Base-by-base conservation (phyloP, 2,888 invertebrate species). In the Zygaena filipendulae region DNA sequence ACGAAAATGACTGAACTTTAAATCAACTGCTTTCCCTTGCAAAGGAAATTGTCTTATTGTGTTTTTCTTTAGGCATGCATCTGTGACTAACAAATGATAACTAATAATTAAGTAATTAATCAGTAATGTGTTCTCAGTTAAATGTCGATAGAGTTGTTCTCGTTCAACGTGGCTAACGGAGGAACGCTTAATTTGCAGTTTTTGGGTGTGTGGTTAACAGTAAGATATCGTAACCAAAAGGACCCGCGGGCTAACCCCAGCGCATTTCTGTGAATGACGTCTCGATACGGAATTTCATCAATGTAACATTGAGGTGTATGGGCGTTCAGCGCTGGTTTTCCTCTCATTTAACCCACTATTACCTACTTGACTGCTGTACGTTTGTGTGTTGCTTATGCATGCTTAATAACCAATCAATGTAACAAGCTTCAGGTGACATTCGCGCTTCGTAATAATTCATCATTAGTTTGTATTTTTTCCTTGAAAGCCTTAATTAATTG, bases 151-250 rank as follows among this genome's bases (percentile, higher is more conserved):
- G n/a, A n/a, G n/a, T n/a, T n/a, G n/a, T n/a, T n/a, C n/a, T n/a
- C n/a, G n/a, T n/a, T n/a, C n/a, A n/a, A n/a, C 62, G 68, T 71
- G 59, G 68, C 66, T 72, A 75, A 72, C 64, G 57, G 43, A 48
- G 48, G 41, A 55, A 42, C 51, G 45, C 61, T 66, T 72, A 53
- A 55, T 66, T 77, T 75, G 42, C 91, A 97, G 96, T 95, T 97
- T 83, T 85, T 96, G 81, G 97, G 97, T 81, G 93, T 95, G 43
- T 92, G 92, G 91, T 85, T 97, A 86, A 95, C 97, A 55, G 90
- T 96, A 69, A 89, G 96, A 59, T 97, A 94, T 86, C 90, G 97
- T 82, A 97, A 97, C 84, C 95, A 95, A 84, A 96, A 96, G 89
- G 95, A 97, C 83, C 97, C 96, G 56, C 86, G 93, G 52, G 95